Conservation (phyloP, 2,797 vertebrate species). For the Merluccius polli region DNA sequence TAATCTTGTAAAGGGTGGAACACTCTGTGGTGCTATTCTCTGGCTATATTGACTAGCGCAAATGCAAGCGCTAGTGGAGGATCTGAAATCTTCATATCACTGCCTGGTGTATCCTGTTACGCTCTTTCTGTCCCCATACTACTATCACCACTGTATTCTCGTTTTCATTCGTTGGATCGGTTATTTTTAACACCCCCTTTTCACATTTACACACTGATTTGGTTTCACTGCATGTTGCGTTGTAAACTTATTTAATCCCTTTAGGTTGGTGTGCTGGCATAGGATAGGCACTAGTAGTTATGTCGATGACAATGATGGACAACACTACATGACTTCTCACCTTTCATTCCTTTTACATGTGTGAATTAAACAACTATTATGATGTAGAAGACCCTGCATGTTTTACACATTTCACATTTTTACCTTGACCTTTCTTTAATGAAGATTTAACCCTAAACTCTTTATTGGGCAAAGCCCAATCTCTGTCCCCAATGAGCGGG, state of each 20-base stretch:
- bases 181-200: slow-evolving; percentile 38
- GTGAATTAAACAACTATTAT: too few species aligned
- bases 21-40: too few species aligned
- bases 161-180: slow-evolving; percentile 18
- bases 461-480: background rate
- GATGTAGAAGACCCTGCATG: too few species aligned
- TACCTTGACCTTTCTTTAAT: too few species aligned
- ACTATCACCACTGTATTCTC: slow-evolving; percentile 3
- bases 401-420: too few species aligned
- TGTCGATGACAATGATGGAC: background rate
- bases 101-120: too few species aligned
- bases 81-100: background rate
- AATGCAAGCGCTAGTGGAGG: background rate
- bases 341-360: background rate
- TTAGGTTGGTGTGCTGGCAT: slow-evolving; percentile 20
- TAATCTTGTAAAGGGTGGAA: slow-evolving; percentile 82
- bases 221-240: slow-evolving; percentile 22
- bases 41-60: too few species aligned
- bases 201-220: slow-evolving; percentile 45
- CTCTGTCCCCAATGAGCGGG: too few species aligned
- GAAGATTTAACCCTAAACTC: too few species aligned
- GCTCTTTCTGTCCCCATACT: background rate
- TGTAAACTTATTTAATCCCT: slow-evolving; percentile 48
- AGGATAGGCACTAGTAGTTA: background rate
- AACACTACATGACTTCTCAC: background rate